Evolutionary conservation across 2,888 invertebrate species (phyloP).

Genomic region (Dolichopus griseipennis): DNA sequence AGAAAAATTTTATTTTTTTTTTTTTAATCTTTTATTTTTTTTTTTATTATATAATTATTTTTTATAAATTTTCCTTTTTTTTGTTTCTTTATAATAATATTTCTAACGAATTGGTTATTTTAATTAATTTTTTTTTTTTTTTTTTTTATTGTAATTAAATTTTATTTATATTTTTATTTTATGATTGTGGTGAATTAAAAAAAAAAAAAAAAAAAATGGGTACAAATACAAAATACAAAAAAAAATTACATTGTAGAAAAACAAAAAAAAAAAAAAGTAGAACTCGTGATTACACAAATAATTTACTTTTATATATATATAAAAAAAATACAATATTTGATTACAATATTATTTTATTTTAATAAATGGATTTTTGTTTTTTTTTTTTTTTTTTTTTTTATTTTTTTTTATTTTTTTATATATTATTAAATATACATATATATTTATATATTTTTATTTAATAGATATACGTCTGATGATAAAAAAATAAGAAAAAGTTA

Average conservation of each 20-base stretch:
- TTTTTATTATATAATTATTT: neutral
- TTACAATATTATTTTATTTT: neutral
- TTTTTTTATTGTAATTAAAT: neutral
- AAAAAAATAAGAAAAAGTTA: too few relatives aligned
- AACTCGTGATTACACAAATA: neutral
- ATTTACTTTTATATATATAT: neutral
- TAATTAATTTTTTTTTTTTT: neutral
- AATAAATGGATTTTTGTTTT: constrained; percentile 1
- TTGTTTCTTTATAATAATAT: neutral
- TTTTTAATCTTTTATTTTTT: neutral
- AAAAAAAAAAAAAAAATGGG: neutral
- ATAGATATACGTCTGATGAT: too few relatives aligned
- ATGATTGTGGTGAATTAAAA: neutral
- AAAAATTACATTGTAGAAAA: constrained; percentile 1
- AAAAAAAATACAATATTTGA: neutral
- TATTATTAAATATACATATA: too few relatives aligned
- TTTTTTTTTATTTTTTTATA: constrained; percentile 16
- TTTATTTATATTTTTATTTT: neutral
- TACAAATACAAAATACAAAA: neutral
- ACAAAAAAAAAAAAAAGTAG: neutral
- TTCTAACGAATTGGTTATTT: neutral
- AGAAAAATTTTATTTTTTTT: neutral
- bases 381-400: constrained; percentile 8
- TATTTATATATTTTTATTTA: too few relatives aligned
- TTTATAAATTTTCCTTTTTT: too few relatives aligned